Percentiles rank a stretch among this genome's conserved stretches.
phyloP scores from a whole-genome alignment of 2,888 invertebrate species.

The Ennomos fuscantarius region DNA sequence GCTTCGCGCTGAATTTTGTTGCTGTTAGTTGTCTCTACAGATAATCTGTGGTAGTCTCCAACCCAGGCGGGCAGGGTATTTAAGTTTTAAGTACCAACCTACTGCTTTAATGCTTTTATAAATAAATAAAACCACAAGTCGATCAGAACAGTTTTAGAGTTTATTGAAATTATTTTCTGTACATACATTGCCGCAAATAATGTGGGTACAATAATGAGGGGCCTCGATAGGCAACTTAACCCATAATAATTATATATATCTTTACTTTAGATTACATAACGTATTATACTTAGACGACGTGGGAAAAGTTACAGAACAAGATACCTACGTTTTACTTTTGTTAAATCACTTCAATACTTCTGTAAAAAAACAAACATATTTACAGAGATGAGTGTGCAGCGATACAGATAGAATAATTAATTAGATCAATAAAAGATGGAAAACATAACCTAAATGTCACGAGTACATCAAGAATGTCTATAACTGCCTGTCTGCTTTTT shows the following conservation, averaged over 20 bases:
- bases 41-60: too few relatives aligned
- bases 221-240: slow-evolving; percentile 7
- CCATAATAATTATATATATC: slow-evolving; percentile 9
- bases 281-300: slow-evolving; percentile 20
- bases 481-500: slow-evolving; percentile 65
- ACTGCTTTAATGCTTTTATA: too few relatives aligned
- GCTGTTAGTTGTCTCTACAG: too few relatives aligned
- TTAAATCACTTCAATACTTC: slow-evolving; percentile 61
- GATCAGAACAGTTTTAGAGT: slow-evolving; percentile 75
- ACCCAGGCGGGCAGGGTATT: too few relatives aligned
- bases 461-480: slow-evolving; percentile 50
- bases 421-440: slow-evolving; percentile 43
- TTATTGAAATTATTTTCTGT: slow-evolving; percentile 64
- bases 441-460: slow-evolving; percentile 53
- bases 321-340: slow-evolving; percentile 34
- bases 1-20: too few relatives aligned
- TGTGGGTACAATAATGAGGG: not conserved
- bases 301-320: slow-evolving; percentile 32
- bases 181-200: slow-evolving; percentile 70
- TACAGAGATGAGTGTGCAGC: slow-evolving; percentile 70
- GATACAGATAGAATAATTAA: slow-evolving; percentile 27
- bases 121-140: slow-evolving; percentile 54
- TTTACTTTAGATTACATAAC: slow-evolving; percentile 24
- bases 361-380: slow-evolving; percentile 64
- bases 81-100: too few relatives aligned